These are phyloP conservation scores for Mormyrus proboscirostris DNA, from an alignment of 2,797 vertebrate genomes.

Conservation along the genomic window DNA sequence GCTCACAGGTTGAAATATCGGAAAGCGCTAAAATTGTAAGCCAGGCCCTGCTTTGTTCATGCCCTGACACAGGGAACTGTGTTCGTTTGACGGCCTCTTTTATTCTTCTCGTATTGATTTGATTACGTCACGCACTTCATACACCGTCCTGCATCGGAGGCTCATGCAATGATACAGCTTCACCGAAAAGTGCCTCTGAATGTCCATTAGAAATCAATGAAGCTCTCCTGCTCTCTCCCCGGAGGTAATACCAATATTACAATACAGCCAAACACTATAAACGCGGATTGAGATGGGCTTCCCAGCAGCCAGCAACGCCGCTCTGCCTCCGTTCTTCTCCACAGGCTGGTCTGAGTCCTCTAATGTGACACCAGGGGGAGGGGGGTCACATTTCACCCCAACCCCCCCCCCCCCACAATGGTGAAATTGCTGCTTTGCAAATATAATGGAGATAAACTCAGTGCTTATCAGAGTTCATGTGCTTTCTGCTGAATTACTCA, in stretches of 20 bases:
- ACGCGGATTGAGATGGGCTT: background rate
- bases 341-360: background rate
- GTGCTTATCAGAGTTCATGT: background rate
- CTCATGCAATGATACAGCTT: background rate
- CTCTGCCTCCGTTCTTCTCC: background rate
- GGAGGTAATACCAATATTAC: background rate
- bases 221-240: background rate
- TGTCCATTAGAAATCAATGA: background rate
- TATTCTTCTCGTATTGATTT: background rate
- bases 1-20: background rate
- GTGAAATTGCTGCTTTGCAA: background rate
- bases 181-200: background rate
- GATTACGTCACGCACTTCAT: background rate
- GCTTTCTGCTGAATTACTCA: background rate
- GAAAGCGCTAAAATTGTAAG: background rate
- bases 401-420: background rate
- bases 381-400: background rate
- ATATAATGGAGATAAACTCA: background rate
- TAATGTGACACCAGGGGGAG: background rate
- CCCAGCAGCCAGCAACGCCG: background rate
- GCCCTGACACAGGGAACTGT: background rate
- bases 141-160: background rate
- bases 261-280: background rate
- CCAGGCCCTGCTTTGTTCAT: background rate
- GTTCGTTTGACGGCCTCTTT: background rate